phyloP scores from a whole-genome alignment of 2,113 vertebrate genomes.

The Sinocyclocheilus anophthalmus region DNA sequence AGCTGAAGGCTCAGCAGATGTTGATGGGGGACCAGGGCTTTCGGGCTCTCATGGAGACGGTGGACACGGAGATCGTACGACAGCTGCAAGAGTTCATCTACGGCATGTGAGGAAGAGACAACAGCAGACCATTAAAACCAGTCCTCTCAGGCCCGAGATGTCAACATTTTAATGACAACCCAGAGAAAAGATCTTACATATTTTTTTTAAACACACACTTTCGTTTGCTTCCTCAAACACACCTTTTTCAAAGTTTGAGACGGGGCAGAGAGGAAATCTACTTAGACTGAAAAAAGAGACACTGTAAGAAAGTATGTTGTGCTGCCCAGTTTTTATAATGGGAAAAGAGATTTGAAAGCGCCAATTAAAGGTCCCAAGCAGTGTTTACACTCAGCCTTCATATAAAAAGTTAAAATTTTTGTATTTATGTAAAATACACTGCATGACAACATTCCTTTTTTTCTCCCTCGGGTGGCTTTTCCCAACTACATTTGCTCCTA shows the following conservation, averaged over 20 bases:
- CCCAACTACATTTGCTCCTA: neutral
- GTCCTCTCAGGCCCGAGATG: neutral
- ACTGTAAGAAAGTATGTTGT: constrained; percentile 28
- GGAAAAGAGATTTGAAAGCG: constrained; percentile 41
- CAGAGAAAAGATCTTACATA: constrained; percentile 70
- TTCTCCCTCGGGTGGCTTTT: neutral
- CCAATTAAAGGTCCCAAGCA: constrained; percentile 65
- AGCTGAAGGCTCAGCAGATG: constrained; percentile 93
- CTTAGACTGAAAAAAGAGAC: neutral
- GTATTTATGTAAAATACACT: constrained; percentile 74
- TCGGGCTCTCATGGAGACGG: constrained; percentile 92
- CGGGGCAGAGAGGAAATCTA: constrained; percentile 8
- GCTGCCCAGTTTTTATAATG: constrained; percentile 60
- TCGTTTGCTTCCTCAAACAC: constrained; percentile 58
- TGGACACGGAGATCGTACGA: constrained; percentile 92
- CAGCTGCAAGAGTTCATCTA: constrained; percentile 95
- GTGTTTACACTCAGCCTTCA: constrained; percentile 75
- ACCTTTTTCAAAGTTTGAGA: neutral
- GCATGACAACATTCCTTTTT: constrained; percentile 25
- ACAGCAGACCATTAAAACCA: constrained; percentile 54
- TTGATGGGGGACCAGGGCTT: constrained; percentile 89
- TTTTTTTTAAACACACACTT: constrained; percentile 43
- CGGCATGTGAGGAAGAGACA: constrained; percentile 77
- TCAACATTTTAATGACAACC: constrained; percentile 37
- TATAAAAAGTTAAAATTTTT: constrained; percentile 70